Evolutionary conservation across 1,140 invertebrate genomes (phyloP), one percentile per base, ranked within the genome.

Genomic region (Tetragnatha versicolor): DNA sequence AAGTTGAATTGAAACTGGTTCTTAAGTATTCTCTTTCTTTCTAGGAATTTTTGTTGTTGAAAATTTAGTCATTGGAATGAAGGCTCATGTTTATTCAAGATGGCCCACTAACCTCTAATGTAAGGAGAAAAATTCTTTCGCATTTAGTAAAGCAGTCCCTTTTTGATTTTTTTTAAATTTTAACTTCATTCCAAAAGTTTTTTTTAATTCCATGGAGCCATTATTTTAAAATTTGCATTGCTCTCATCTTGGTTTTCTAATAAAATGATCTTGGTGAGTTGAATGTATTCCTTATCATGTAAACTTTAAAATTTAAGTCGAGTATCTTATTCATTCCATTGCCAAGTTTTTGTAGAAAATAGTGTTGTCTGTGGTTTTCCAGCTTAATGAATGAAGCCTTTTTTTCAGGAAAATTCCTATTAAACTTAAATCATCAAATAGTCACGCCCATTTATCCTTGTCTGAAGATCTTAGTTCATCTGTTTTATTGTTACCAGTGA

Each of bases 11-110:
- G 6, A n/a, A 61, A 9, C 29, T 61, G 20, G n/a, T 61, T 33
- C 22, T 65, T 70, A 65, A 65, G 61, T 65, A 22, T 55, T 33
- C 9, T 35, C 61, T 65, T 66, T 77, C 37, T 77, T 77, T 77
- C 73, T 66, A 77, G 73, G 73, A 65, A 66, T 63, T 63, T 77
- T 77, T 77, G 73, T 77, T 77, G 73, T 77, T 77, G 73, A 77
- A 77, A 65, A 53, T 77, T 65, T 39, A 53, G n/a, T 49, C 73
- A 61, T 75, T 77, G 73, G 73, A 77, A 77, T 65, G 73, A 66
- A 77, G 29, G 47, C 73, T 76, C 61, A 66, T 77, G 61, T 63
- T 27, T 7, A 65, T n/a, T 66, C 60, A 77, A 77, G 73, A 65
- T 65, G 73, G 61, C 73, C 73, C 73, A 35, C 58, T 66, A 53